Base-by-base conservation (phyloP, 1,140 invertebrate species). In the Phocides pigmalion region DNA sequence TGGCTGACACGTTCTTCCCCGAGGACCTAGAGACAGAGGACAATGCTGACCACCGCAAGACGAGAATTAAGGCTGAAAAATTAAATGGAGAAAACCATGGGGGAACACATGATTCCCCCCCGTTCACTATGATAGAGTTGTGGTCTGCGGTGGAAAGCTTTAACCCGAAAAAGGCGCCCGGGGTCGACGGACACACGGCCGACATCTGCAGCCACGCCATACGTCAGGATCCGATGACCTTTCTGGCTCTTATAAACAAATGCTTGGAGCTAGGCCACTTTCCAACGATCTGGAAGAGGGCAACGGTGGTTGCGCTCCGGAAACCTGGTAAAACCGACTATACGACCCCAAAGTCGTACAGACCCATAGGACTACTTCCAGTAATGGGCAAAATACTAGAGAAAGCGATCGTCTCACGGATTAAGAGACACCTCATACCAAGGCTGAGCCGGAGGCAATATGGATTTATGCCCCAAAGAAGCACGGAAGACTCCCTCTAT, bases 401-500 rank as follows among this genome's bases (percentile, higher is more conserved):
- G 17, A 66, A 61, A 25, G 46, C 62, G 56, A 0, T 61, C 2
- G 39, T 61, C 3, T 11, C 39, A 3, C 39, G 64, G 0, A 4
- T 66, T 12, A 61, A 46, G 11, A 54, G 8, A 4, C 41, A 54
- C 8, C 14, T 61, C 0, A 12, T 61, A 11, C 64, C 64, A 1
- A 50, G 11, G 19, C 8, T 59, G 2, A 65, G 53, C 17, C 22
- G 17, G 9, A 32, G 46, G 2, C 49, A 63, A 8, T 63, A 53
- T 4, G 61, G 61, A 4, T 63, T 63, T n/a, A 63, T 19, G 47
- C 61, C 61, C 4, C 61, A 64, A 11, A 56, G n/a, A 9, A 39
- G 50, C 28, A 64, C 62, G n/a, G 62, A 49, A 11, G 62, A 64
- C 42, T 12, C 44, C 15, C 51, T 64, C 17, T 54, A 56, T 46